These are phyloP conservation scores for Amiota communis DNA, from an alignment of 2,888 invertebrate genomes.

Conservation along the genomic window DNA sequence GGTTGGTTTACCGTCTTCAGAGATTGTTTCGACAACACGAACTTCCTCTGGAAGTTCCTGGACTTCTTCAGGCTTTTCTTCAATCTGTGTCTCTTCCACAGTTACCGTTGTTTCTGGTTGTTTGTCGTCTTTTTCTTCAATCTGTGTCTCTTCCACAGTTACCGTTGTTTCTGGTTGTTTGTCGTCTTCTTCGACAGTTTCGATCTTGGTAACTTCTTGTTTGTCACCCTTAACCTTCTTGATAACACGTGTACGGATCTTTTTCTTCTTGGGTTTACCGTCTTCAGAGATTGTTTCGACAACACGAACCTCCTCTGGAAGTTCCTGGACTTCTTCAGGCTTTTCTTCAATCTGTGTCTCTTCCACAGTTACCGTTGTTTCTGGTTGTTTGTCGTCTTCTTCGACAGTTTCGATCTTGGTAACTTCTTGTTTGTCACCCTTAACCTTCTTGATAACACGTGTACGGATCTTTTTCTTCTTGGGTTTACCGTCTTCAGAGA, in stretches of 20 bases:
- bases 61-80: conserved; percentile 41
- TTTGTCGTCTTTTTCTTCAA: conserved; percentile 34
- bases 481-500: conserved; percentile 32
- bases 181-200: conserved; percentile 34
- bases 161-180: no score
- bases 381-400: conserved; percentile 32
- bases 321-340: conserved; percentile 23
- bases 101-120: conserved; percentile 40
- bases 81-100: conserved; percentile 55
- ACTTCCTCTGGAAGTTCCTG: conserved; percentile 36
- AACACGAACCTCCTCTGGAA: conserved; percentile 33
- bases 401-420: conserved; percentile 35
- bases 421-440: conserved; percentile 34
- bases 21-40: conserved; percentile 64
- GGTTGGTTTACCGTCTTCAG: conserved; percentile 58
- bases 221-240: conserved; percentile 31
- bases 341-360: conserved; percentile 29
- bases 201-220: conserved; percentile 34
- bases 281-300: conserved; percentile 32
- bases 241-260: conserved; percentile 31
- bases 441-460: conserved; percentile 32
- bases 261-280: conserved; percentile 29
- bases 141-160: conserved; percentile 31
- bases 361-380: conserved; percentile 31
- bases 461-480: conserved; percentile 31